Base-by-base conservation (phyloP, 2,888 invertebrate genomes). In the Troides aeacus region DNA sequence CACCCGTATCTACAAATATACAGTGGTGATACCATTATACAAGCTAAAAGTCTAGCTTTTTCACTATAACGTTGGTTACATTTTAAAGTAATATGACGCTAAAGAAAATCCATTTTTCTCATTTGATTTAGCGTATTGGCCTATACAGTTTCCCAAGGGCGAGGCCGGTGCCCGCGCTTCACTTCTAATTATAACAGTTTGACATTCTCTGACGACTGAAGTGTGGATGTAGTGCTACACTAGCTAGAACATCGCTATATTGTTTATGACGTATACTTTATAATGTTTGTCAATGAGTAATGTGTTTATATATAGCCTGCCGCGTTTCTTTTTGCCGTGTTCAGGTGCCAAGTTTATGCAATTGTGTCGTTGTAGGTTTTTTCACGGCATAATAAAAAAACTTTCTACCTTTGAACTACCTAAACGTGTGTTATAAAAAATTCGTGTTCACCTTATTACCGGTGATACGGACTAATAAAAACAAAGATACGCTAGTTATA, bases 161-260 rank as follows among this genome's bases (percentile, higher is more conserved):
- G 66, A 74, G 72, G 72, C 72, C 72, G 68, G 62, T 71, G 71
- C 39, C 68, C 74, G 72, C 71, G 67, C 53, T 71, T 71, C 23
- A 42, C 60, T 65, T 66, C 76, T 77, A 77, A 76, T 77, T 72
- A 76, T 77, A 76, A 75, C 75, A 66, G 71, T 64, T 72, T 74
- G 77, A 76, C 76, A 75, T 74, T 74, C 75, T 67, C 72, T 74
- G 73, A 73, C 73, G 73, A 73, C 59, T 46, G 62, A 21, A 56
- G 63, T 60, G 64, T 39, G 65, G 59, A 62, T 69, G 62, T 66
- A 64, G 39, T 42, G 17, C 56, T 60, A 66, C 64, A 56, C 50
- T 62, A 6, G 66, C 53, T 62, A 56, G 30, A 63, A 36, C 66
- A 64, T 63, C 67, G 59, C 64, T 65, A 66, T 68, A 67, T 68